Conservation (phyloP, 2,113 vertebrate genomes). For the Lasiurus cinereus region DNA sequence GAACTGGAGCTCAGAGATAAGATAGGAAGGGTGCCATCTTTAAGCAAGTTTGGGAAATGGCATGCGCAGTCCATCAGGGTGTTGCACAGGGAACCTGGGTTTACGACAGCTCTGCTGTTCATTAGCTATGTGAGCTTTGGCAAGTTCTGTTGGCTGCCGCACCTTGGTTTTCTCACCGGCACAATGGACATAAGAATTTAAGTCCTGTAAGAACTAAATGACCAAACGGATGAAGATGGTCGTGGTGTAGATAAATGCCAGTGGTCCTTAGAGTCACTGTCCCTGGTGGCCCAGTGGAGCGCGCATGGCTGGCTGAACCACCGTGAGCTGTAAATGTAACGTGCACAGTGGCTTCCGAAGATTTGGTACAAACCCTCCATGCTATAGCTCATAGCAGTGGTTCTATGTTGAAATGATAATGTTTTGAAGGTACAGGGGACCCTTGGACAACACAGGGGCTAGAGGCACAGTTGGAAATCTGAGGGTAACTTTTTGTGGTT, state of each 20-base stretch:
- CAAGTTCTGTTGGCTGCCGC: neutral
- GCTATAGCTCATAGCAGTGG: neutral
- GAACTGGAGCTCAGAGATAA: neutral
- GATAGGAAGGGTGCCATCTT: neutral
- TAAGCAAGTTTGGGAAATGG: neutral
- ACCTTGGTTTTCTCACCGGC: slow-evolving; percentile 1
- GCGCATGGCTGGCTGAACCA: neutral
- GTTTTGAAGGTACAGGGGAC: neutral
- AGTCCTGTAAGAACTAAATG: neutral
- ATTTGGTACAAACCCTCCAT: neutral
- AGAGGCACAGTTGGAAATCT: neutral
- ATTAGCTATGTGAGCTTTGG: neutral
- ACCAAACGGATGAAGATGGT: neutral
- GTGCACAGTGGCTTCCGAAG: neutral
- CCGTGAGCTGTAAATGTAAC: neutral
- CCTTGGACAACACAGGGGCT: neutral
- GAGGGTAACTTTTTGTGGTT: too few relatives aligned
- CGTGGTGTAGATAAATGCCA: neutral
- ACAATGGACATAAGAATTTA: neutral
- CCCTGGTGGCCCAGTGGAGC: too few relatives aligned
- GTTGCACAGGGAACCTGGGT: neutral
- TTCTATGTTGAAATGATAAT: neutral
- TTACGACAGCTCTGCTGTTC: rapidly evolving
- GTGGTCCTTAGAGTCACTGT: too few relatives aligned
- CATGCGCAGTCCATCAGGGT: rapidly evolving